Percentiles rank a stretch among this genome's conserved stretches.
These are phyloP conservation scores for Sarcophaga carnaria DNA, from an alignment of 2,888 invertebrate genomes.

Conservation along the genomic window DNA sequence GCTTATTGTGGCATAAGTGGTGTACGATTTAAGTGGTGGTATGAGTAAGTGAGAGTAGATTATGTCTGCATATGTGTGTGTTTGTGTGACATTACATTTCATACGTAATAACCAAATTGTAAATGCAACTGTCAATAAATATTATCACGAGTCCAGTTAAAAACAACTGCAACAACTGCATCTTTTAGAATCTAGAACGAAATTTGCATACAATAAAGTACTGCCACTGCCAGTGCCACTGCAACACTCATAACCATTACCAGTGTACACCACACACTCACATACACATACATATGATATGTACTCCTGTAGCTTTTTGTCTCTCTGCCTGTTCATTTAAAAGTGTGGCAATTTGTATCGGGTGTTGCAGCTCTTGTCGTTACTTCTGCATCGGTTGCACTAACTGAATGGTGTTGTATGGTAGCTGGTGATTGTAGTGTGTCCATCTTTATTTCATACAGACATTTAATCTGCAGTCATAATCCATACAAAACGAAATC, in stretches of 20 bases:
- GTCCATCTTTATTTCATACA: slow-evolving; percentile 48
- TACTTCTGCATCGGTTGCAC: too few species aligned
- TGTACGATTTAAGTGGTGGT: neutral
- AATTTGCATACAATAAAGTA: slow-evolving; percentile 56
- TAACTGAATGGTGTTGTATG: neutral
- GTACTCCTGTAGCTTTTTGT: too few species aligned
- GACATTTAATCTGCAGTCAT: slow-evolving; percentile 55
- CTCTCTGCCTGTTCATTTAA: too few species aligned
- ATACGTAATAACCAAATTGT: slow-evolving; percentile 59
- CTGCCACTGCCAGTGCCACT: neutral
- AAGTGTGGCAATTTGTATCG: too few species aligned
- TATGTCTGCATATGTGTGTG: neutral
- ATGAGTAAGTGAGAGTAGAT: neutral
- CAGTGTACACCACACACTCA: too few species aligned
- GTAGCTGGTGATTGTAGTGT: slow-evolving; percentile 24
- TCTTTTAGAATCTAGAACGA: slow-evolving; percentile 39
- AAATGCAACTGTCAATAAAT: slow-evolving; percentile 68
- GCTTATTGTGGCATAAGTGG: too few species aligned
- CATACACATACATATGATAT: too few species aligned
- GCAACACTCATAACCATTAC: too few species aligned
- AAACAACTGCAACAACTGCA: slow-evolving; percentile 31
- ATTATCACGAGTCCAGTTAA: slow-evolving; percentile 66
- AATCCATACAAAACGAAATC: slow-evolving; percentile 9
- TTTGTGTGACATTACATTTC: slow-evolving; percentile 25
- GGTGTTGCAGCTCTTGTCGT: too few species aligned